Evolutionary conservation across 2,113 vertebrate species (phyloP).

Genomic region (Aegithalos caudatus): DNA sequence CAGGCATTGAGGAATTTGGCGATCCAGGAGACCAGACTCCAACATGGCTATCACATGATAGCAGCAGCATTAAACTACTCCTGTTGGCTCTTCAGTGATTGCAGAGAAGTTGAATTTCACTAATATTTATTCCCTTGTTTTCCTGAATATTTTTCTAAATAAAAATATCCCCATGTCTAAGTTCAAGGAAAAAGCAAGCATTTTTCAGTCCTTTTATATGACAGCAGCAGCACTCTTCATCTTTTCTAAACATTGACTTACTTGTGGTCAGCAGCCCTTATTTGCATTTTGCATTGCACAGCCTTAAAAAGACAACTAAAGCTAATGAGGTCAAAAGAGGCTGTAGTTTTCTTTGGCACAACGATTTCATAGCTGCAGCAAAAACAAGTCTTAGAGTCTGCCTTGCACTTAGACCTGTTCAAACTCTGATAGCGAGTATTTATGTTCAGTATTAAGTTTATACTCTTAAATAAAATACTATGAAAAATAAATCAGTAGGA

Average conservation of each 20-base stretch:
- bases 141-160: background rate
- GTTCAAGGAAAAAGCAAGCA: background rate
- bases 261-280: background rate
- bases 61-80: background rate
- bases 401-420: slow-evolving; percentile 68
- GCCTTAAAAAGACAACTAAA: background rate
- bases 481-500: background rate
- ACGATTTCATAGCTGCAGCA: background rate
- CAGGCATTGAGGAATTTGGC: accelerated
- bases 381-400: background rate
- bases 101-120: background rate
- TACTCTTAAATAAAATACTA: slow-evolving; percentile 39
- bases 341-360: slow-evolving; percentile 44
- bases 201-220: background rate
- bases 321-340: background rate
- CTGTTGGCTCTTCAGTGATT: background rate
- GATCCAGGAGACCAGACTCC: accelerated
- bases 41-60: accelerated
- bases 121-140: background rate
- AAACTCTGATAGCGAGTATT: slow-evolving; percentile 67
- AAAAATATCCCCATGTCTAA: background rate
- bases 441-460: slow-evolving; percentile 62
- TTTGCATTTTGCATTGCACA: slow-evolving; percentile 18
- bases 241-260: background rate
- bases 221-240: background rate